phyloP scores from a whole-genome alignment of 2,888 invertebrate species.

The Sarcophaga carnaria region DNA sequence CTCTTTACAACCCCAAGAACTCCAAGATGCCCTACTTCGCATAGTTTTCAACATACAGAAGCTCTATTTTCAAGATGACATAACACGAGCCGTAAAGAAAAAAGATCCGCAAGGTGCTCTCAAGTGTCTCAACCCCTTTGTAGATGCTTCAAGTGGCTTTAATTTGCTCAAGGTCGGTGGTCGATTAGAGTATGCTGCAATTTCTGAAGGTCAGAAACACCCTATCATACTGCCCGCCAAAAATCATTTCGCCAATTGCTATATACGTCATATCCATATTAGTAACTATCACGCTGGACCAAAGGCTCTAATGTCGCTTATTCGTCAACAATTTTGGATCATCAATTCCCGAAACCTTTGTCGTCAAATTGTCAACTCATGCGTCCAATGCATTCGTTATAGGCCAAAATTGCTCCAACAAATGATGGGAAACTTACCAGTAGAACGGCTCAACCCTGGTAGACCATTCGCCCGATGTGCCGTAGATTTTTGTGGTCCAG shows the following conservation, averaged over 20 bases:
- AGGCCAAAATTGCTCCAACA: background rate
- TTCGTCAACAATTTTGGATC: slow-evolving; percentile 50
- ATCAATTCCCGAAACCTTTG: slow-evolving; percentile 45
- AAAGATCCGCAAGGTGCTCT: background rate
- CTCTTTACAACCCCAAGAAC: background rate
- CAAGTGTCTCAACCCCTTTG: slow-evolving; percentile 51
- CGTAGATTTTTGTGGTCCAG: background rate
- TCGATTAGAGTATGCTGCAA: slow-evolving; percentile 27
- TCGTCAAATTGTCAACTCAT: slow-evolving; percentile 42
- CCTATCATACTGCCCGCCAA: slow-evolving; percentile 42
- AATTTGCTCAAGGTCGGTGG: slow-evolving; percentile 51
- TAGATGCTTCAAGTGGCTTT: slow-evolving; percentile 38
- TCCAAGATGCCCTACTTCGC: background rate
- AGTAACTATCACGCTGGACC: slow-evolving; percentile 61
- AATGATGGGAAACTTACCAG: background rate
- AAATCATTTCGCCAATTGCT: slow-evolving; percentile 19
- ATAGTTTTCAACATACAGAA: slow-evolving; percentile 24
- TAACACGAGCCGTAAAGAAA: background rate
- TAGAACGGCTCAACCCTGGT: background rate
- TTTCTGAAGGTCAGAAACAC: slow-evolving; percentile 14
- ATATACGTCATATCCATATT: slow-evolving; percentile 51
- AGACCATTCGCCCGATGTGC: background rate
- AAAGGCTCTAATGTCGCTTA: slow-evolving; percentile 43
- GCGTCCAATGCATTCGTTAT: background rate
- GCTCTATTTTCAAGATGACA: slow-evolving; percentile 44